Percentiles rank a stretch among this genome's conserved stretches.
phyloP scores from a whole-genome alignment of 1,140 invertebrate genomes.

The Leptopilina boulardi region DNA sequence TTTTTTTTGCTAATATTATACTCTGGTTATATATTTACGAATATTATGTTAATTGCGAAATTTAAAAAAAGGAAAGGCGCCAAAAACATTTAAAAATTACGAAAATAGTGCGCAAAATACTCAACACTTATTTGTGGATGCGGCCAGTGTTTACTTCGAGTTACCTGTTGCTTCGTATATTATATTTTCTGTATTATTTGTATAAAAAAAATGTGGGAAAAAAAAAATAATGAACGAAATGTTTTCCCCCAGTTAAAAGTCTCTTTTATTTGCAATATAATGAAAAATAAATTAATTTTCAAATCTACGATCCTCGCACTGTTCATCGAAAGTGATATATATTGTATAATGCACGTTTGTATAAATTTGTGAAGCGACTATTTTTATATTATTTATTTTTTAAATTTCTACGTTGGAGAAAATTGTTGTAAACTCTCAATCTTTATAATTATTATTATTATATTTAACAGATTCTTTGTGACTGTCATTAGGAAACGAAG shows the following conservation, averaged over 20 bases:
- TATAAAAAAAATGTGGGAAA: neutral
- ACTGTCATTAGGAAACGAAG: conserved; percentile 37
- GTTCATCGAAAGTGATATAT: neutral
- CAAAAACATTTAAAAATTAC: neutral
- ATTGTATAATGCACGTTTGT: neutral
- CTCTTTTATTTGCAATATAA: neutral
- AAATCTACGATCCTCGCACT: neutral
- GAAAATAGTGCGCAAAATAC: conserved; percentile 13
- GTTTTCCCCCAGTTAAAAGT: neutral
- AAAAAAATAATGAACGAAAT: neutral
- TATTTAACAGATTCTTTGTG: conserved; percentile 13
- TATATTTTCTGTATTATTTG: conserved; percentile 8
- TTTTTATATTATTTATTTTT: conserved; percentile 33
- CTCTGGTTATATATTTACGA: conserved; percentile 11
- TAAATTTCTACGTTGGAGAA: neutral
- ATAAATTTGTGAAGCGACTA: neutral
- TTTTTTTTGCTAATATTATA: neutral
- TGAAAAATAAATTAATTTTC: neutral
- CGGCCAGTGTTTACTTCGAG: conserved; percentile 29
- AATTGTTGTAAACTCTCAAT: neutral
- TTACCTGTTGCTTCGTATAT: conserved; percentile 31
- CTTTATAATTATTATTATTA: no score
- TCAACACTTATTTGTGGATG: conserved; percentile 31
- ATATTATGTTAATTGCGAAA: conserved; percentile 2
- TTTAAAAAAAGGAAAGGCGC: neutral